These are phyloP conservation scores for Coregonus clupeaformis DNA, from an alignment of 2,113 vertebrate genomes.

Conservation along the genomic window DNA sequence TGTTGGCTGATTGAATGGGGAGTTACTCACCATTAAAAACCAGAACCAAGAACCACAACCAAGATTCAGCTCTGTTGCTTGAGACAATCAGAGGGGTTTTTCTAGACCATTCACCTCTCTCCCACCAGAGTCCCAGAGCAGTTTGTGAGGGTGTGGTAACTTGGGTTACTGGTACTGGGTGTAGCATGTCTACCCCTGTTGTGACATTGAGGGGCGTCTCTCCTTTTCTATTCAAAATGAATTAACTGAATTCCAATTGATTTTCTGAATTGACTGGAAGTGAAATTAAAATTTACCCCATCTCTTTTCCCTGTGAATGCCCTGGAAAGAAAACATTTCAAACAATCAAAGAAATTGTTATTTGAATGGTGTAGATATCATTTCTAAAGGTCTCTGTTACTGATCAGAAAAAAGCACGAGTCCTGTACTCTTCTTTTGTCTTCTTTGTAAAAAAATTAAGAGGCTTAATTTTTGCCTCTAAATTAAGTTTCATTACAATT, in stretches of 20 bases:
- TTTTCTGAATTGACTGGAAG: background rate
- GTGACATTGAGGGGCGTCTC: background rate
- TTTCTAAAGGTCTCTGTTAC: slow-evolving; percentile 5
- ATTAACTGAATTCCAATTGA: background rate
- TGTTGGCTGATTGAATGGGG: slow-evolving; percentile 38
- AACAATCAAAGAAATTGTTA: background rate
- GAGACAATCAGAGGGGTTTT: slow-evolving; percentile 67
- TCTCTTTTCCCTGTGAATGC: background rate
- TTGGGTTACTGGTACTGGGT: background rate
- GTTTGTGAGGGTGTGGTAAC: background rate
- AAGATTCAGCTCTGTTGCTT: slow-evolving; percentile 59
- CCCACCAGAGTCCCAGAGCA: background rate
- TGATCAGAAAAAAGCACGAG: background rate
- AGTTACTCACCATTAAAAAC: slow-evolving; percentile 49
- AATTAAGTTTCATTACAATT: slow-evolving; percentile 11
- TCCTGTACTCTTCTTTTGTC: slow-evolving; percentile 16
- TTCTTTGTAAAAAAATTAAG: background rate
- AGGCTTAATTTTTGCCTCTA: slow-evolving; percentile 23
- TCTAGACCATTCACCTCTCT: slow-evolving; percentile 35
- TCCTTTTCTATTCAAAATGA: background rate
- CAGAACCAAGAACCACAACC: slow-evolving; percentile 25
- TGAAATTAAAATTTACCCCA: background rate
- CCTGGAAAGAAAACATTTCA: background rate
- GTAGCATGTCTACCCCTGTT: background rate
- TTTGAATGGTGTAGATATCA: slow-evolving; percentile 16